Base-by-base conservation (phyloP, 2,113 vertebrate species). In the Grallaria varia region DNA sequence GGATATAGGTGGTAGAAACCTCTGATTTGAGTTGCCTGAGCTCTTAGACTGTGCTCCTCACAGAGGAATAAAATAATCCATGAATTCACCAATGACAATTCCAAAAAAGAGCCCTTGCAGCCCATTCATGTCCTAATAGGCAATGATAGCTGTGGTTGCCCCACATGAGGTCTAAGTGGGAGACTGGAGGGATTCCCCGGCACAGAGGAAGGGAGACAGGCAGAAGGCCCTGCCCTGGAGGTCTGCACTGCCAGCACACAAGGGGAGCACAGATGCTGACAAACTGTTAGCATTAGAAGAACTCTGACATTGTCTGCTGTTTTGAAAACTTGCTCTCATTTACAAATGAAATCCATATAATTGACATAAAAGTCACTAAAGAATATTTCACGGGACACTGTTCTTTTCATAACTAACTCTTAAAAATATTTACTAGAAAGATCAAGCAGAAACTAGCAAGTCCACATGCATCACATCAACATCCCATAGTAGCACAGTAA, bases 341-440 rank as follows among this genome's bases (percentile, higher is more conserved):
- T 94, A 93, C 82, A 87, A 90, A 95, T 92, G 52, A 92, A 97
- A 97, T 94, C 53, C 81, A 87, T 30, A 50, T 91, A 92, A 88
- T 81, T 96, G 95, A 96, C 87, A 77, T 89, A 94, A 96, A 96
- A 93, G 63, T 45, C 87, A 80, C 75, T 92, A 87, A 92, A 93
- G 84, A 85, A 75, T 87, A 73, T 91, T 94, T 94, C 52, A 64
- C 27, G 90, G 78, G 87, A 84, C 42, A 79, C 49, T 21, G 1
- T 80, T 93, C 69, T 88, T 97, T 94, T 94, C 84, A 95, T 91
- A 52, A 50, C 24, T 93, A 88, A 55, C 92, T 93, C 79, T 95
- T 97, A 86, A 93, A 96, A 95, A 88, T 75, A 81, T 94, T 95
- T 95, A 63, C 76, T 27, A 80, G 84, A 56, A 78, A 87, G 59